Conservation (phyloP, 2,113 vertebrate species). For the Motacilla alba region DNA sequence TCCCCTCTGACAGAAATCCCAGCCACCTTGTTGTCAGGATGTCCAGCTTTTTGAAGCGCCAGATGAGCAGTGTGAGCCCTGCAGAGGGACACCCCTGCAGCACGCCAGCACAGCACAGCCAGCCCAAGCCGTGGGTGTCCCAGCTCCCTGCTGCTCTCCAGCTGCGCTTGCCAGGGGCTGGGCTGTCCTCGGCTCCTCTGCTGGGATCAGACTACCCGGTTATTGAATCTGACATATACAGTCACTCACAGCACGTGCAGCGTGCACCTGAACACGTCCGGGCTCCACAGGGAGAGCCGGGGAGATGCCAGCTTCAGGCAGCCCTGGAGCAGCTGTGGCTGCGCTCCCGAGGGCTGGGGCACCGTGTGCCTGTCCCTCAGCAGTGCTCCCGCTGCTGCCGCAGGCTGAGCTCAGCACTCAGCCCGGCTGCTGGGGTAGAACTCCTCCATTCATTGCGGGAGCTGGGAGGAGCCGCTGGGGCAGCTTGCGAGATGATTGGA, state of each 20-base stretch:
- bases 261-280: accelerated
- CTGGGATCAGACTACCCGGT: accelerated
- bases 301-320: background rate
- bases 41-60: background rate
- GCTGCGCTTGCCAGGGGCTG: background rate
- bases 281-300: background rate
- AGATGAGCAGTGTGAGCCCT: background rate
- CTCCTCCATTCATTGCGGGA: background rate
- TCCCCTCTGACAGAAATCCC: background rate
- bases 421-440: background rate
- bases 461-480: background rate
- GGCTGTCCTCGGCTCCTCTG: background rate
- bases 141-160: background rate
- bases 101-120: accelerated
- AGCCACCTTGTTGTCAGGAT: background rate
- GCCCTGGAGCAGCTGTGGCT: background rate
- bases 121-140: background rate
- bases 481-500: accelerated
- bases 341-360: background rate
- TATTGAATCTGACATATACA: background rate
- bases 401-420: background rate
- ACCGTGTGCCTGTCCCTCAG: background rate
- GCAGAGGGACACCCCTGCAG: too few species aligned
- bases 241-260: accelerated
- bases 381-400: background rate